These are phyloP conservation scores for Ferrisia virgata DNA, from an alignment of 2,888 invertebrate genomes.

Conservation along the genomic window DNA sequence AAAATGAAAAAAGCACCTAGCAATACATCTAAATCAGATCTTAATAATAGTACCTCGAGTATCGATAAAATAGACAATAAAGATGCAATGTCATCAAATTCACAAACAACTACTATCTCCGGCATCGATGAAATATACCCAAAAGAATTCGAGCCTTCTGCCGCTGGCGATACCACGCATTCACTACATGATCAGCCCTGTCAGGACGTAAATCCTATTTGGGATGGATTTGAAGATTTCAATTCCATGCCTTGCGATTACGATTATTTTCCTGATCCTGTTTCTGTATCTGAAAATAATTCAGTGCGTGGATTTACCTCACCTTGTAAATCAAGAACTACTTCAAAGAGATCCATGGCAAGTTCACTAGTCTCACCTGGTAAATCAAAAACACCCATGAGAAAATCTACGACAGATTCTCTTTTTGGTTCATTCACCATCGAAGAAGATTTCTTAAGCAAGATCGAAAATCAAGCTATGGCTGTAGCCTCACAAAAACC, in stretches of 20 bases:
- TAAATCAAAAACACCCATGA: neutral
- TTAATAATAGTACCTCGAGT: neutral
- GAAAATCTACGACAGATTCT: neutral
- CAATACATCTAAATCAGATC: neutral
- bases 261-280: neutral
- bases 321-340: neutral
- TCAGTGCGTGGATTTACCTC: neutral
- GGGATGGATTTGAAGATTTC: conserved; percentile 48
- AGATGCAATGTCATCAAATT: neutral
- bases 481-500: conserved; percentile 1
- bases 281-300: neutral
- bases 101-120: neutral
- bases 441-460: neutral
- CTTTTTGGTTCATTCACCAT: conserved; percentile 22
- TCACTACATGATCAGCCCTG: neutral
- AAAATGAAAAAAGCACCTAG: neutral
- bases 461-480: neutral
- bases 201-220: neutral
- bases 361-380: neutral
- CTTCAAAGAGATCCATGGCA: neutral
- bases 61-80: neutral
- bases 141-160: neutral
- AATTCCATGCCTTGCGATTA: conserved; percentile 22
- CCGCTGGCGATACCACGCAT: neutral
- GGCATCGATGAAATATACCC: neutral